Base-by-base conservation (phyloP, 2,797 vertebrate genomes). In the Eulemur coronatus region DNA sequence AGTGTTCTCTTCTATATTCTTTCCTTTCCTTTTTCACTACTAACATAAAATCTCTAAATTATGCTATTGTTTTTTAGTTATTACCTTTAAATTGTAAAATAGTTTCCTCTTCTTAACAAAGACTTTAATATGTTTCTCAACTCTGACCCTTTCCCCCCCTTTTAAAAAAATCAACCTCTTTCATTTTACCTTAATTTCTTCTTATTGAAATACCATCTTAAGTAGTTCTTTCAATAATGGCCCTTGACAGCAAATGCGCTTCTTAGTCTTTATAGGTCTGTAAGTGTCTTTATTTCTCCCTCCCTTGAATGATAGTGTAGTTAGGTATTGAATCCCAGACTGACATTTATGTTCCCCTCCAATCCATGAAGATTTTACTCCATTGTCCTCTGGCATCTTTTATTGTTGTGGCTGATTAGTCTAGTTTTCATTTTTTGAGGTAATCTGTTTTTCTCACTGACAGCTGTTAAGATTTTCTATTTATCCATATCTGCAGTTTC, bases 391-490 rank as follows among this genome's bases (percentile, higher is more conserved):
- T 63, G 35, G 8, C 10, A 46, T 46, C 41, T 78, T 73, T 24
- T 46, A 5, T 61, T 50, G 7, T 24, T 38, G 14, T 55, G 82
- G 50, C 3, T 90, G 50, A n/a, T 65, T n/a, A 70, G 22, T 55
- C 33, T 70, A 63, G 43, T 65, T 91, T 94, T 69, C 18, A 38
- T 13, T 52, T 94, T 52, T 87, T 35, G n/a, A 52, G 24, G 24
- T 87, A 50, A 94, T 88, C 30, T 59, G 14, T 55, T 93, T 95
- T 82, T 91, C 72, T 41, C n/a, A 87, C 26, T 75, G 69, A n/a
- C 8, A 57, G 12, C 28, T 35, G 11, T 86, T 80, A 78, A 65
- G 41, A 50, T 73, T 94, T 89, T 76, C 43, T 50, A 22, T 82
- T 75, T 43, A 50, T 52, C 35, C 41, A 2, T n/a, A 26, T 55